Base-by-base conservation (phyloP, 2,797 vertebrate genomes). In the Diplodus sargus region DNA sequence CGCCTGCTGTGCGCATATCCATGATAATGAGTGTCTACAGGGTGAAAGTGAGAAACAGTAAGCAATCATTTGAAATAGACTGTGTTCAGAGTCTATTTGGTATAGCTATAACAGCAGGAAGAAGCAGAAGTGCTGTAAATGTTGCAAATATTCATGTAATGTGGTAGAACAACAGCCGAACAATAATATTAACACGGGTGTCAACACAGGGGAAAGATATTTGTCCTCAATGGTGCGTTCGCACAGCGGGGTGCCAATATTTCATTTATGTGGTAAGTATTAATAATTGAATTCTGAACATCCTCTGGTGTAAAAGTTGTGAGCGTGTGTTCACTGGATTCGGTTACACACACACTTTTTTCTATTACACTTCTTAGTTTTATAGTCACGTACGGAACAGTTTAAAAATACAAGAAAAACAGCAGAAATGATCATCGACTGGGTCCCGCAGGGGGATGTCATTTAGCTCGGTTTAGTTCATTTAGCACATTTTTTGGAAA, bases 391-490 rank as follows among this genome's bases (percentile, higher is more conserved):
- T 28, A 43, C 14, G 12, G 59, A 85, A 43, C 6, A 1, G 17
- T 64, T 68, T n/a, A 4, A 51, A 76, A 56, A 65, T 34, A 53
- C 14, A 3, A 47, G 49, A 78, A 70, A 70, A 69, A 79, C 20
- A 60, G 52, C 51, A 45, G 39, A 70, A 69, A 79, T 74, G 57
- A 68, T 61, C 73, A 72, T 63, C 14, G 63, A 49, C 52, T 18
- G 43, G 70, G 70, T 67, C 4, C 81, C 17, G 0, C 5, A 42
- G 74, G 82, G 82, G 59, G 16, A 56, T 22, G 70, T 78, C 67
- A 64, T 82, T 84, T 74, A 80, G 51, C 63, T 65, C 62, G 23
- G 49, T 39, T 81, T 63, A 59, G 42, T 57, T 82, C 54, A 76
- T 79, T 70, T 72, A 75, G 65, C 76, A 67, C 65, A 45, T 68